These are phyloP conservation scores for Chiridota heheva DNA, from an alignment of 35 echinoderm and acorn worm species.

Conservation along the genomic window DNA sequence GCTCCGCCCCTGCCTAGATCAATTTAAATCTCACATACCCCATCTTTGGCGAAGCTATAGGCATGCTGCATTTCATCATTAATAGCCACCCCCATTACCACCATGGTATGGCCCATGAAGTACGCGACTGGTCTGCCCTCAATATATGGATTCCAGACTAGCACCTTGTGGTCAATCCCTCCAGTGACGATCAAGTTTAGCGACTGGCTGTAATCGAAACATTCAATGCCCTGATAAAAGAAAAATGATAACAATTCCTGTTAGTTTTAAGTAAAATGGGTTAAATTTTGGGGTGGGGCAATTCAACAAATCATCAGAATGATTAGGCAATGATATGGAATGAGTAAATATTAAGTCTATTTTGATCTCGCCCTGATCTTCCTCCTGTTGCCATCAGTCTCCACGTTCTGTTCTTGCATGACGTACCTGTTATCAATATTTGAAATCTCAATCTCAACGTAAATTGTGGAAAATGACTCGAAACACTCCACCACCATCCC, in stretches of 20 bases:
- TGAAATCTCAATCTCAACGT: too few species aligned
- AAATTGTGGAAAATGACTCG: too few species aligned
- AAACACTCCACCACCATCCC: too few species aligned
- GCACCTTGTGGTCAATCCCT: slow-evolving; percentile 79
- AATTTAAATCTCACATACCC: too few species aligned
- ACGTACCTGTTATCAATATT: too few species aligned
- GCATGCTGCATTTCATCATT: slow-evolving; percentile 63
- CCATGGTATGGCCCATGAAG: slow-evolving; percentile 82
- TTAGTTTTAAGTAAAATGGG: not conserved
- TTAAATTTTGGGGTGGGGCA: not conserved
- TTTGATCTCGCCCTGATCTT: too few species aligned
- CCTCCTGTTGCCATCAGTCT: too few species aligned
- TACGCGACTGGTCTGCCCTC: slow-evolving; percentile 81
- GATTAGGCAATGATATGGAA: too few species aligned
- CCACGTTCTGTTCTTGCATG: too few species aligned
- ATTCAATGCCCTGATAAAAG: slow-evolving; percentile 84
- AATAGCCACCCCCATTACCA: slow-evolving; percentile 79
- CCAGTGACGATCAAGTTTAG: slow-evolving; percentile 91
- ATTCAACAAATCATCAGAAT: too few species aligned
- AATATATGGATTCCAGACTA: slow-evolving; percentile 91
- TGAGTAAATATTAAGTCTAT: too few species aligned
- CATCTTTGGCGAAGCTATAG: slow-evolving; percentile 93
- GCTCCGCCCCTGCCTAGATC: too few species aligned
- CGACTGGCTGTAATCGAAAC: slow-evolving; percentile 84
- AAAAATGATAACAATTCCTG: not conserved